Base-by-base conservation (phyloP, 2,113 vertebrate genomes). In the Eupsittula cactorum region DNA sequence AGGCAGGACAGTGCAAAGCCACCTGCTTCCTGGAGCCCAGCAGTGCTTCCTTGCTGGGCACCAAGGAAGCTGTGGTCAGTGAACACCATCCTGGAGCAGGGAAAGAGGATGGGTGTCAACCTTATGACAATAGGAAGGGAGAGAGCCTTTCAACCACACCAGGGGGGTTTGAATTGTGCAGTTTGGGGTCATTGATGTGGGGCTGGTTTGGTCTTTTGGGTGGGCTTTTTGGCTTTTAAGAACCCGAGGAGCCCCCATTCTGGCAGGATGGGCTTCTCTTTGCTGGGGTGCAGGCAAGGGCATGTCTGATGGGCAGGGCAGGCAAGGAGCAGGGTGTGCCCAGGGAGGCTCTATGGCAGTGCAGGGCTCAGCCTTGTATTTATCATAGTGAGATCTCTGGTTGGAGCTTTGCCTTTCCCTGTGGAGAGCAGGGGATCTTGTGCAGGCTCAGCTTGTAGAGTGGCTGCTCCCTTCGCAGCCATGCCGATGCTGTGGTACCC, bases 401-500 rank as follows among this genome's bases (percentile, higher is more conserved):
- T 55, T 6, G 13, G 71, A 67, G 63, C 68, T 13, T 82, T 79
- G 33, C 42, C 57, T 76, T 53, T 60, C 31, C 52, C 82, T 49
- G 27, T 29, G 71, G 49, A 21, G 67, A 53, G 63, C 59, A 70
- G 53, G 15, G 42, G 23, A 2, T 25, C 16, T 76, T 55, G 12
- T 33, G 33, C 52, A 62, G 46, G n/a, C 93, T 92, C 82, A 82
- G 65, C 52, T n/a, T 64, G 44, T 31, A 25, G 16, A 69, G 49
- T 0, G 0, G 33, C 60, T 57, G 65, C 62, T 90, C 75, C n/a
- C 39, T 31, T 76, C 8, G 1, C 57, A 86, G 74, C 64, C 55
- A 44, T 0, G 0, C 55, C 1, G 5, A 11, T 64, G 73, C 50
- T 82, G 57, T 1, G 0, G 23, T 65, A 82, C 52, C 44, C 35